Evolutionary conservation across 2,113 vertebrate species (phyloP).

Genomic region (Amphiprion percula): DNA sequence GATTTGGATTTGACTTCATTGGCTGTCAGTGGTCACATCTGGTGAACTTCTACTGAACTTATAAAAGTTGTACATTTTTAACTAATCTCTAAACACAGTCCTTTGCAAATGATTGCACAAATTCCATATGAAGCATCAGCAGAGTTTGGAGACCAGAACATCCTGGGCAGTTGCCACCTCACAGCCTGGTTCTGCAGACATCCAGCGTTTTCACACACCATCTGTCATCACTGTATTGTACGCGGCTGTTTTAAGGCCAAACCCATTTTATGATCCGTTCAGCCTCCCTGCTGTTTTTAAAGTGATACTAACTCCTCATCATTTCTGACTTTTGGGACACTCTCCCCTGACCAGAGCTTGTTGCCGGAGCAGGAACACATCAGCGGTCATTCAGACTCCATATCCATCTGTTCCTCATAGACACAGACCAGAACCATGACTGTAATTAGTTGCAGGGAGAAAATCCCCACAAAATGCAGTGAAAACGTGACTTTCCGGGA

Average conservation of each 20-base stretch:
- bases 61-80: background rate
- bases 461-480: conserved; percentile 55
- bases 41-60: background rate
- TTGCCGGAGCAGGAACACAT: conserved; percentile 23
- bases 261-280: conserved; percentile 63
- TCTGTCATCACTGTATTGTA: conserved; percentile 67
- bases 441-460: conserved; percentile 69
- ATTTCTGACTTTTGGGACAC: conserved; percentile 46
- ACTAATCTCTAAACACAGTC: background rate
- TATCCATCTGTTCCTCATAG: conserved; percentile 76
- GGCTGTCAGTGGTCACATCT: background rate
- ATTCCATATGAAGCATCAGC: conserved; percentile 15
- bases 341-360: conserved; percentile 24
- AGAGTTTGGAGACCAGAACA: background rate
- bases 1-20: background rate
- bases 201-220: conserved; percentile 59
- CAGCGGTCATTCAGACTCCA: conserved; percentile 43
- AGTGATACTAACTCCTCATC: conserved; percentile 56
- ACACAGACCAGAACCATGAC: conserved; percentile 47
- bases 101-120: background rate
- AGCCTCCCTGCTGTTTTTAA: conserved; percentile 59
- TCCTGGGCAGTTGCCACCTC: conserved; percentile 40
- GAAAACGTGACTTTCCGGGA: conserved; percentile 62
- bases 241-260: conserved; percentile 48
- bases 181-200: conserved; percentile 57